Conservation (phyloP, 1,140 invertebrate species). For the Lucilia sericata region DNA sequence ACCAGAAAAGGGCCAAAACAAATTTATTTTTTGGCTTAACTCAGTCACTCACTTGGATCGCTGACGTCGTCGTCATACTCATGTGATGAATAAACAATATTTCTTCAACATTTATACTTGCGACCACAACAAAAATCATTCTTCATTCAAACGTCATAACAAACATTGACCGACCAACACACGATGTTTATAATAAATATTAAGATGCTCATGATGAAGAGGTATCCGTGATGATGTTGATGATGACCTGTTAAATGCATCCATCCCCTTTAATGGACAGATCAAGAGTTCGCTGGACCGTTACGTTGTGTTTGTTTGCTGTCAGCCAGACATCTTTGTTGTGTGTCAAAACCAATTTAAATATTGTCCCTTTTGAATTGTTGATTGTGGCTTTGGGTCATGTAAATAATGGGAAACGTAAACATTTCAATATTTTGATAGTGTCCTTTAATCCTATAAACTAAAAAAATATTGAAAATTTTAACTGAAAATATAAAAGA, state of each 20-base stretch:
- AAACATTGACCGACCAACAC: constrained; percentile 7
- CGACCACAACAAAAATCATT: neutral
- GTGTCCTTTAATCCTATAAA: constrained; percentile 8
- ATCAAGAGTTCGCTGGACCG: neutral
- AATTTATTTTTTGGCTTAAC: constrained; percentile 43
- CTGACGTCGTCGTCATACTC: neutral
- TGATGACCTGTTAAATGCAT: neutral
- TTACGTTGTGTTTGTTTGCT: neutral
- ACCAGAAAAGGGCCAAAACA: constrained; percentile 12
- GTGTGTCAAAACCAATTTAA: constrained; percentile 44
- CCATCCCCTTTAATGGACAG: neutral
- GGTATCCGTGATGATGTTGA: neutral
- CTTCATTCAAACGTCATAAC: constrained; percentile 17
- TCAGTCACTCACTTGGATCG: neutral
- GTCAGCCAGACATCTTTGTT: neutral
- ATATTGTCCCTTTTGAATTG: constrained; percentile 13
- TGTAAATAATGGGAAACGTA: neutral
- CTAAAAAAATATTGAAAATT: neutral
- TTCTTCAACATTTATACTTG: neutral
- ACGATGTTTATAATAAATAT: neutral
- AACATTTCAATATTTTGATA: neutral
- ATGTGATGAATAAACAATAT: constrained; percentile 3
- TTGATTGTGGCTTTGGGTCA: neutral
- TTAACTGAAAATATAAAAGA: neutral
- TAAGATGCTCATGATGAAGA: no score